Conservation (phyloP, 1,140 invertebrate genomes). For the Drosophila pachea region DNA sequence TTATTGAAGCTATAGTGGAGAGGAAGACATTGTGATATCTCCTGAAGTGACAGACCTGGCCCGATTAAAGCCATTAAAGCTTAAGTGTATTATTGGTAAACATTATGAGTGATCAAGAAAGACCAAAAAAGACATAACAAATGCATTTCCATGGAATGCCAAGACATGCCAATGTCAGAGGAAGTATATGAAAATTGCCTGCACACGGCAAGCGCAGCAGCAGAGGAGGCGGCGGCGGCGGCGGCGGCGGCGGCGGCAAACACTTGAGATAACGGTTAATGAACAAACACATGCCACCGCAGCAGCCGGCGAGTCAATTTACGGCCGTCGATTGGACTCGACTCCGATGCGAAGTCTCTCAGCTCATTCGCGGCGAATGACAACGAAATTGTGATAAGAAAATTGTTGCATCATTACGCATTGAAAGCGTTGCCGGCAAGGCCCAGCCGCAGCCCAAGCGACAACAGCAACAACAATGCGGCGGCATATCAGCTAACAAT, state of each 20-base stretch:
- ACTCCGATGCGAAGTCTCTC: conserved; percentile 15
- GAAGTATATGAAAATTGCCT: conserved; percentile 18
- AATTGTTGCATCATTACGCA: conserved; percentile 74
- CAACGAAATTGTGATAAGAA: conserved; percentile 64
- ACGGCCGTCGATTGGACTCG: conserved; percentile 21
- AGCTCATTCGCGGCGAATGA: conserved; percentile 21
- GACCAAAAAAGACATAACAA: background rate
- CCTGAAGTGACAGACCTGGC: too few species aligned
- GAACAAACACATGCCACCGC: conserved; percentile 42
- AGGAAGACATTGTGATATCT: too few species aligned
- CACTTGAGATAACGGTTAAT: conserved; percentile 38
- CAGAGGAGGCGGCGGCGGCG: conserved; percentile 1
- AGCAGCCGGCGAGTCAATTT: conserved; percentile 34
- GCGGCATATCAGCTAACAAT: conserved; percentile 59
- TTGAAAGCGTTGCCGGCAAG: conserved; percentile 29
- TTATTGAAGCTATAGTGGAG: too few species aligned
- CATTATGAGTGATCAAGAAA: too few species aligned
- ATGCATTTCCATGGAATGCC: background rate
- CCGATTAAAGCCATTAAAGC: too few species aligned
- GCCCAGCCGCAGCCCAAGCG: conserved; percentile 7
- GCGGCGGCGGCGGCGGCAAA: conserved; percentile 24
- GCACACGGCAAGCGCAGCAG: conserved; percentile 12
- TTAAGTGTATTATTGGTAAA: too few species aligned
- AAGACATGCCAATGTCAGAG: conserved; percentile 15
- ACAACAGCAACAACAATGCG: conserved; percentile 24